Conservation (phyloP, 2,113 vertebrate species). For the Saccopteryx bilineata region DNA sequence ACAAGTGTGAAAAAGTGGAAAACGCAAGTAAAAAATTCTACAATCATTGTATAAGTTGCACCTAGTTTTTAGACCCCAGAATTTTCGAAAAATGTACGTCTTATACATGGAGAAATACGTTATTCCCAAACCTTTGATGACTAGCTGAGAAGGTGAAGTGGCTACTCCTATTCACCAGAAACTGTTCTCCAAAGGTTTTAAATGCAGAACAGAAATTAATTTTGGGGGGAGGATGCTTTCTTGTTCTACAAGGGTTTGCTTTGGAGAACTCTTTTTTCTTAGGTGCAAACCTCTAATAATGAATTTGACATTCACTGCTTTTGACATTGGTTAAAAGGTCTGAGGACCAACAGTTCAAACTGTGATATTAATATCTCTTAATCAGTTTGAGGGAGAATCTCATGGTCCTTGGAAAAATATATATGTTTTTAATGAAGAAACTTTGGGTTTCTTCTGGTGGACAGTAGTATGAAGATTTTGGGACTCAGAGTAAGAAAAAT, state of each 20-base stretch:
- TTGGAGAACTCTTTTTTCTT: not conserved
- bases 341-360: not conserved
- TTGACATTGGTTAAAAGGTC: not conserved
- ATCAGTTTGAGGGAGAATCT: not conserved
- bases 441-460: conserved; percentile 3
- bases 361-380: not conserved
- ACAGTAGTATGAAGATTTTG: not conserved
- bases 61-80: too few relatives aligned
- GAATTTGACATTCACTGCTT: not conserved
- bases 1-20: too few relatives aligned
- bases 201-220: not conserved
- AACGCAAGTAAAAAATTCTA: too few relatives aligned
- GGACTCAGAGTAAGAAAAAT: not conserved
- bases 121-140: not conserved
- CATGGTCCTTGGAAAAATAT: not conserved
- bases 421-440: conserved; percentile 24
- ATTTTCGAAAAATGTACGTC: too few relatives aligned
- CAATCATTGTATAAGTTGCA: too few relatives aligned
- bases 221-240: not conserved
- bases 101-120: too few relatives aligned
- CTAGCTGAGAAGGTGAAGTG: not conserved
- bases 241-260: not conserved
- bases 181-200: not conserved
- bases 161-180: not conserved
- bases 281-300: not conserved